Base-by-base conservation (phyloP, 2,888 invertebrate genomes). In the Agrypnus murinus region DNA sequence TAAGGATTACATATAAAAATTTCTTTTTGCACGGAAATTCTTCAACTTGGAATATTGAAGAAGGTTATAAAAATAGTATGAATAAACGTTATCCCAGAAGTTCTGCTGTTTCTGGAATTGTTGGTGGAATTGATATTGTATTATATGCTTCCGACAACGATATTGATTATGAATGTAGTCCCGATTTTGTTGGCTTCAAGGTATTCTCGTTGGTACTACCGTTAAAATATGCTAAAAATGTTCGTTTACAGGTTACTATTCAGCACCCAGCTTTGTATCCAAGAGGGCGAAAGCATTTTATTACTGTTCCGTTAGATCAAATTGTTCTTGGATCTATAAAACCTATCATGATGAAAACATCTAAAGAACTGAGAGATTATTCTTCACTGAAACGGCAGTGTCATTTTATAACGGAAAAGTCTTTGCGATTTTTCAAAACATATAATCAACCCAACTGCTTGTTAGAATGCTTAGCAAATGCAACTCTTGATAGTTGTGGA, bases 391-490 rank as follows among this genome's bases (percentile, higher is more conserved):
- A 90, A 40, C 88, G 91, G 2, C 89, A 89, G 79, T 92, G 91
- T 78, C 91, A 87, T 82, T 91, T 90, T 80, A 89, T 90, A 73
- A 85, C 82, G 62, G 91, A 92, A 78, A 87, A 90, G n/a, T 86
- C 89, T 76, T 85, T 91, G 45, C 86, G 85, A 55, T 91, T 87
- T 80, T 92, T 89, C 79, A 88, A 89, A 82, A 86, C 89, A 43
- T 92, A 92, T 81, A 90, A 91, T 0, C 91, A 91, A 83, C 86
- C 88, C 57, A 91, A 91, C 80, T 92, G 92, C 78, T 90, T 91
- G 77, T 86, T 90, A 81, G 92, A 92, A 81, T 92, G 92, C 74
- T 81, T 91, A 65, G 87, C 91, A 3, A 91, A 91, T 83, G 90
- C 88, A 72, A 91, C 91, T 0, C 80, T 87, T 55, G 80, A 83